Conservation (phyloP, 2,797 vertebrate genomes). For the Melanotaenia trifasciata region DNA sequence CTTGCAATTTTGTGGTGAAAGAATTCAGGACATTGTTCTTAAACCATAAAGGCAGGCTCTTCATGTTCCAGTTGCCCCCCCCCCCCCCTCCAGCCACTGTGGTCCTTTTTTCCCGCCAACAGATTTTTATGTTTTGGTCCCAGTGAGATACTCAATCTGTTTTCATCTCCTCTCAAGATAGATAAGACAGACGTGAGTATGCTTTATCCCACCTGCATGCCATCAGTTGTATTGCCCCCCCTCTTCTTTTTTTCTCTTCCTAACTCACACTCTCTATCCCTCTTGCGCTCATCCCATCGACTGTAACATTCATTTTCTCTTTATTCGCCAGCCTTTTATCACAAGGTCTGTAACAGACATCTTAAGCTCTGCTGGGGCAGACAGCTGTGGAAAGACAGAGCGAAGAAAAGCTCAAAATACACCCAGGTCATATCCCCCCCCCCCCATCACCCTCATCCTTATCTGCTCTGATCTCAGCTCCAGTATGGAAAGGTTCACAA, state of each 20-base stretch:
- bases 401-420: conserved; percentile 18
- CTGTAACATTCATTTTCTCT: conserved; percentile 40
- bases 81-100: background rate
- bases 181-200: conserved; percentile 59
- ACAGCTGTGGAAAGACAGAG: conserved; percentile 19
- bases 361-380: conserved; percentile 29
- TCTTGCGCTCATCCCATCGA: conserved; percentile 22
- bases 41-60: conserved; percentile 69
- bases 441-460: conserved; percentile 9
- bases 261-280: conserved; percentile 5
- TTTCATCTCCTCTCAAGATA: conserved; percentile 51
- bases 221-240: conserved; percentile 49
- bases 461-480: conserved; percentile 42
- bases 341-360: conserved; percentile 43
- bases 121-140: conserved; percentile 64
- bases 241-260: conserved; percentile 16
- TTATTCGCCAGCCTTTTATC: conserved; percentile 38
- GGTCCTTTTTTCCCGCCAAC: conserved; percentile 34
- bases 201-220: conserved; percentile 66
- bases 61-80: conserved; percentile 66
- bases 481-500: conserved; percentile 27
- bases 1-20: conserved; percentile 71
- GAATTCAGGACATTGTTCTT: conserved; percentile 80
- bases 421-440: conserved; percentile 21
- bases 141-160: conserved; percentile 55